phyloP scores from a whole-genome alignment of 2,797 vertebrate species.

The Coccyzus lansbergi region DNA sequence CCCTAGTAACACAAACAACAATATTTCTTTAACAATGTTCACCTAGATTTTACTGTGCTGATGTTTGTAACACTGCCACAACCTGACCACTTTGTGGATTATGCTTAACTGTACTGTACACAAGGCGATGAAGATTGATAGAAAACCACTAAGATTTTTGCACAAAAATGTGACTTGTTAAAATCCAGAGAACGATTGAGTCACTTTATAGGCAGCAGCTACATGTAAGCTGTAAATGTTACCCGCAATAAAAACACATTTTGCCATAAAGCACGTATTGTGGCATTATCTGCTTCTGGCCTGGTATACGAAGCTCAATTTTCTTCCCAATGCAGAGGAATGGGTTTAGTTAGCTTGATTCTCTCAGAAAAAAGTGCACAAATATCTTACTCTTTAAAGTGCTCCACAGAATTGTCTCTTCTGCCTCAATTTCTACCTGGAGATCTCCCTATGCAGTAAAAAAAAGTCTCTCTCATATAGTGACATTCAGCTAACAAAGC shows the following conservation, averaged over 20 bases:
- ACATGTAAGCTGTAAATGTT: conserved; percentile 78
- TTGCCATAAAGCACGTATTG: conserved; percentile 70
- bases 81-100: conserved; percentile 75
- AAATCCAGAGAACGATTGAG: conserved; percentile 66
- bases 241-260: conserved; percentile 72
- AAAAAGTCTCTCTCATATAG: background rate
- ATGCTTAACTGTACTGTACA: conserved; percentile 82
- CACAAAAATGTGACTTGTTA: conserved; percentile 59
- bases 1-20: conserved; percentile 75
- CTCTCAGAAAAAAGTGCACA: conserved; percentile 16
- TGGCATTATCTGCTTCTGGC: conserved; percentile 74
- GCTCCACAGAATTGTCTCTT: conserved; percentile 45
- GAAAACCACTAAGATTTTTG: conserved; percentile 81
- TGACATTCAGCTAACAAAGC: background rate
- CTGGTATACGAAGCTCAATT: conserved; percentile 58
- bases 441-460: background rate
- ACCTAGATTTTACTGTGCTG: conserved; percentile 65
- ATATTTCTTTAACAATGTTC: conserved; percentile 67
- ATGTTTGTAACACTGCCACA: conserved; percentile 69
- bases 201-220: conserved; percentile 73
- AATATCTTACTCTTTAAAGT: conserved; percentile 47
- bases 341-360: conserved; percentile 40
- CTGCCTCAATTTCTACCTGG: background rate
- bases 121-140: conserved; percentile 80
- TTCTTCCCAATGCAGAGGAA: conserved; percentile 47